A percentile compares a stretch with the other conserved stretches of the same genome.
phyloP scores from a whole-genome alignment of 2,113 vertebrate genomes.

The Grammomys surdaster region DNA sequence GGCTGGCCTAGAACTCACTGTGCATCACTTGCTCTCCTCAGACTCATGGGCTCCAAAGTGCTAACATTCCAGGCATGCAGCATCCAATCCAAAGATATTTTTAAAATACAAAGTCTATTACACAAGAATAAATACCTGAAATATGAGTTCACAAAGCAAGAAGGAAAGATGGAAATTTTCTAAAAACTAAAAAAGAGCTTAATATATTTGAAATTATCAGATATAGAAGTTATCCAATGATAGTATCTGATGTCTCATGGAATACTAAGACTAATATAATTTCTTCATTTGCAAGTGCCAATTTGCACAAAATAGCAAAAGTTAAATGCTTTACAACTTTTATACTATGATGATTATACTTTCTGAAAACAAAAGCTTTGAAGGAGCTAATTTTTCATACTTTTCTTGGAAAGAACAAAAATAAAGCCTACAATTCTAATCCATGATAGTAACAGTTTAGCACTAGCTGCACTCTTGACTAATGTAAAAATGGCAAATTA shows the following conservation, averaged over 20 bases:
- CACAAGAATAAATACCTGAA: background rate
- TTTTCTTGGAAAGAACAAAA: conserved; percentile 3
- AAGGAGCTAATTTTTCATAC: background rate
- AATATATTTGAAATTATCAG: conserved; percentile 29
- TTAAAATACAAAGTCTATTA: conserved; percentile 16
- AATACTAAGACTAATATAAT: conserved; percentile 40
- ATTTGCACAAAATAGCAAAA: background rate
- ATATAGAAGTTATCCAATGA: background rate
- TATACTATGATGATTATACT: conserved; percentile 33
- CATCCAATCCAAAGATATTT: conserved; percentile 2
- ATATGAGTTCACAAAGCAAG: background rate
- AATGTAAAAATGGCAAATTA: conserved; percentile 7
- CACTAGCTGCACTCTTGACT: background rate
- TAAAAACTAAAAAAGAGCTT: conserved; percentile 15
- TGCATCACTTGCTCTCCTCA: background rate
- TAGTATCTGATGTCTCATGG: conserved; percentile 15
- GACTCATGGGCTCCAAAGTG: background rate
- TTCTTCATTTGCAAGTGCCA: conserved; percentile 42
- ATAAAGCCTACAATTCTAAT: background rate
- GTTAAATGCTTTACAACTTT: conserved; percentile 33
- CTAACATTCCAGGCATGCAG: background rate
- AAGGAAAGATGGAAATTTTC: conserved; percentile 34
- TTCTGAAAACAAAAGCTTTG: background rate
- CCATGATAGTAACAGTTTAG: background rate
- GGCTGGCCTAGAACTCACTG: background rate